phyloP scores from a whole-genome alignment of 37 sponge, comb jelly and placozoan species.

The Ephydatia muelleri region DNA sequence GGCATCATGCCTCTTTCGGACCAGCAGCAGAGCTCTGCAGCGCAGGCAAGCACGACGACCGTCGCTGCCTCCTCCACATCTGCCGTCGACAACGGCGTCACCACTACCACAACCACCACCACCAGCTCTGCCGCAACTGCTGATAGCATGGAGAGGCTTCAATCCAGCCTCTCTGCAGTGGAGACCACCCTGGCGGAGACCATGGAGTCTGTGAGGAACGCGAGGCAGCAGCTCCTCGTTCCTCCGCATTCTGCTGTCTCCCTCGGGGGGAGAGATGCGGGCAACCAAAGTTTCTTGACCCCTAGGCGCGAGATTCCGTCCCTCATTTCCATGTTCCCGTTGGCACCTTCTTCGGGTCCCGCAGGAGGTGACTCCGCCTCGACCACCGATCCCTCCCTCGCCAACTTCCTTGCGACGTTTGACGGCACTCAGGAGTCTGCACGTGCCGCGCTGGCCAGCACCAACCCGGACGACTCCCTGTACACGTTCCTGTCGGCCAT shows the following conservation, averaged over 20 bases:
- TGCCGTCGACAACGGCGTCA: too few species aligned
- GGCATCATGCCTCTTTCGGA: too few species aligned
- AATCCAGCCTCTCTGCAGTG: slow-evolving; percentile 46
- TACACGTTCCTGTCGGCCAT: slow-evolving; percentile 84
- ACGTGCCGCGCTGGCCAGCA: slow-evolving; percentile 38
- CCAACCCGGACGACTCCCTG: slow-evolving; percentile 65
- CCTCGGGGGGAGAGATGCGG: background rate
- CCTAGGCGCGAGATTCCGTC: background rate
- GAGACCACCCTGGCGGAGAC: slow-evolving; percentile 63
- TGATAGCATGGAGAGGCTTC: slow-evolving; percentile 41
- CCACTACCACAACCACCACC: too few species aligned
- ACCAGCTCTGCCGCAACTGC: too few species aligned
- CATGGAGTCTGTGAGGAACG: slow-evolving; percentile 44
- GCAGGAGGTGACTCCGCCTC: background rate
- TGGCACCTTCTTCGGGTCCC: background rate
- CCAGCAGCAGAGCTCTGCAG: too few species aligned
- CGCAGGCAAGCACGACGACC: too few species aligned
- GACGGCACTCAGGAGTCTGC: slow-evolving; percentile 80
- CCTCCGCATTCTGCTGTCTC: background rate
- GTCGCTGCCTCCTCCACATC: too few species aligned
- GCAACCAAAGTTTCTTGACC: too few species aligned
- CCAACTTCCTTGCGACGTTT: slow-evolving; percentile 28
- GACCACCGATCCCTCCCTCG: background rate
- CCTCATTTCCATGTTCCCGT: background rate
- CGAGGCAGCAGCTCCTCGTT: slow-evolving; percentile 17